These are phyloP conservation scores for Linyphia triangularis DNA, from an alignment of 2,888 invertebrate species.

Conservation along the genomic window DNA sequence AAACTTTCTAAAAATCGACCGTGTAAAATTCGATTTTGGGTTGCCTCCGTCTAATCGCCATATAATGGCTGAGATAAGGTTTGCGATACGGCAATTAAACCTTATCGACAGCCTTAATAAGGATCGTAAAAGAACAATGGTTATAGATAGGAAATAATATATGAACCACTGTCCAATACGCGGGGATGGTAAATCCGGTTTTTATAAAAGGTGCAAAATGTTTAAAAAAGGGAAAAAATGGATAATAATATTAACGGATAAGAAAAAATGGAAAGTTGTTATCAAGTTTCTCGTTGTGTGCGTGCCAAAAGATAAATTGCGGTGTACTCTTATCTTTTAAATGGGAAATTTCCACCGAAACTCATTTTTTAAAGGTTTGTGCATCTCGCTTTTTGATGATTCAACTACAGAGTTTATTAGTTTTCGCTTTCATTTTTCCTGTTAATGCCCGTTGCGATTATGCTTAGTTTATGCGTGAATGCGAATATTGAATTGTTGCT, in stretches of 20 bases:
- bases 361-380: conserved; percentile 35
- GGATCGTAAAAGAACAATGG: conserved; percentile 62
- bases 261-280: conserved; percentile 41
- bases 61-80: conserved; percentile 68
- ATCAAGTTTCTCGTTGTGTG: conserved; percentile 53
- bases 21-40: conserved; percentile 54
- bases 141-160: conserved; percentile 52
- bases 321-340: conserved; percentile 65
- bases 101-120: conserved; percentile 66
- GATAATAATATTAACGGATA: conserved; percentile 53
- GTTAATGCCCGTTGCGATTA: neutral
- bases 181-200: conserved; percentile 44
- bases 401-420: conserved; percentile 58
- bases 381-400: conserved; percentile 41
- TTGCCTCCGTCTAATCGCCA: conserved; percentile 50
- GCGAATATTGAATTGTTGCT: neutral
- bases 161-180: conserved; percentile 23
- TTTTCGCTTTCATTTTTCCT: neutral
- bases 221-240: conserved; percentile 31
- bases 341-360: conserved; percentile 50
- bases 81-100: conserved; percentile 62
- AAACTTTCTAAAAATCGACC: conserved; percentile 58
- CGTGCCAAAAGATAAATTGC: conserved; percentile 59
- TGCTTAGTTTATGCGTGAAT: neutral
- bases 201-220: conserved; percentile 49